Evolutionary conservation across 2,113 vertebrate species (phyloP), one percentile per base, ranked within the genome.

Genomic region (Eubucco bourcierii): DNA sequence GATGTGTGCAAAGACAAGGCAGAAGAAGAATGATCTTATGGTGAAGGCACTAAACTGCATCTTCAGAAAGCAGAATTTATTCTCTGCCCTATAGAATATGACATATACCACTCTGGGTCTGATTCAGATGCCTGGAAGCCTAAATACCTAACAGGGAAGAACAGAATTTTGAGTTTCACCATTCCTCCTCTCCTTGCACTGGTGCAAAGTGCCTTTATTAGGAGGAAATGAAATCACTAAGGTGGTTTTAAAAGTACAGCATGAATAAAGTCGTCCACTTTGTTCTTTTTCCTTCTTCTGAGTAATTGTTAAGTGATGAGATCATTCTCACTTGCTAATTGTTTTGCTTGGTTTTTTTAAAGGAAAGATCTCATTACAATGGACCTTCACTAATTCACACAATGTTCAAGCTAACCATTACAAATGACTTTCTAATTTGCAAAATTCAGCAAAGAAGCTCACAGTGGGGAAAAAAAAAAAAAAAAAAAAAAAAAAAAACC

Each of bases 301-400:
- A 92, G 61, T 61, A 91, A 80, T 85, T 89, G n/a, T 53, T 90
- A 92, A 92, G 80, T 46, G 1, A 91, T 93, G 91, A 87, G 82
- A 84, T 76, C 84, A 75, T 93, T 95, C 74, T 88, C 83, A 66
- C 87, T 96, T 84, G 34, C 63, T 95, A 96, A 96, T 91, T 91
- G 82, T 52, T 50, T 21, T 21, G 10, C 11, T 25, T 12, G n/a
- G n/a, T 52, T 52, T 25, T 64, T 89, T 68, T 5, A 0, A 6
- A 60, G 63, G 80, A 90, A 76, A 80, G 47, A 55, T 28, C 73
- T 84, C 78, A 95, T 95, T 95, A 94, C 70, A 84, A 65, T 39
- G 80, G 90, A 78, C 73, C 64, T n/a, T 95, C 24, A 70, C 58
- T 95, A 91, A 90, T 91, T 84, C 82, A 81, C 63, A 65, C 59